These are phyloP conservation scores for Chelon auratus DNA, from an alignment of 2,797 vertebrate genomes.

Conservation along the genomic window DNA sequence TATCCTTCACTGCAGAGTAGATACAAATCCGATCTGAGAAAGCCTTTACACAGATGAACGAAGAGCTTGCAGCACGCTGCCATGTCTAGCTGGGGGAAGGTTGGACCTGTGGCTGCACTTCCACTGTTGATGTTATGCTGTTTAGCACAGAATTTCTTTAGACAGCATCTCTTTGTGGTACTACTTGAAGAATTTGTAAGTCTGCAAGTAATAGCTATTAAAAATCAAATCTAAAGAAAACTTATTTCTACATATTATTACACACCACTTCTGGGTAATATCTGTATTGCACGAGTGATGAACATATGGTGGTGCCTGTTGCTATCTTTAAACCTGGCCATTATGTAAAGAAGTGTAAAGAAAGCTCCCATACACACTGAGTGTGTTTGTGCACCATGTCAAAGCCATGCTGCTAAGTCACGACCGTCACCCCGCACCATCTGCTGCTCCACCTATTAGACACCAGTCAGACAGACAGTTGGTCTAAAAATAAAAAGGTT, in stretches of 20 bases:
- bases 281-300: no score
- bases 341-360: neutral
- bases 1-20: slow-evolving; percentile 9
- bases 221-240: no score
- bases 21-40: slow-evolving; percentile 34
- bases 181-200: no score
- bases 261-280: no score
- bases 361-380: neutral
- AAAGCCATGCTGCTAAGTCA: slow-evolving; percentile 20
- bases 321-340: neutral
- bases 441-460: slow-evolving; percentile 13
- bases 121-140: neutral
- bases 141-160: neutral
- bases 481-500: neutral
- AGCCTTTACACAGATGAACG: slow-evolving; percentile 15
- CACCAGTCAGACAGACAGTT: neutral
- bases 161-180: neutral
- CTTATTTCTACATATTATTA: no score
- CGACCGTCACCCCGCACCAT: slow-evolving; percentile 21
- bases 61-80: neutral
- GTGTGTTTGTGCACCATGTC: slow-evolving; percentile 1
- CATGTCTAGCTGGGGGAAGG: neutral
- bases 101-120: slow-evolving; percentile 7
- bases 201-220: no score
- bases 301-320: no score